A percentile compares a stretch with the other conserved stretches of the same genome.
These are phyloP conservation scores for Digitonthophagus gazella DNA, from an alignment of 2,888 invertebrate species.

Conservation along the genomic window DNA sequence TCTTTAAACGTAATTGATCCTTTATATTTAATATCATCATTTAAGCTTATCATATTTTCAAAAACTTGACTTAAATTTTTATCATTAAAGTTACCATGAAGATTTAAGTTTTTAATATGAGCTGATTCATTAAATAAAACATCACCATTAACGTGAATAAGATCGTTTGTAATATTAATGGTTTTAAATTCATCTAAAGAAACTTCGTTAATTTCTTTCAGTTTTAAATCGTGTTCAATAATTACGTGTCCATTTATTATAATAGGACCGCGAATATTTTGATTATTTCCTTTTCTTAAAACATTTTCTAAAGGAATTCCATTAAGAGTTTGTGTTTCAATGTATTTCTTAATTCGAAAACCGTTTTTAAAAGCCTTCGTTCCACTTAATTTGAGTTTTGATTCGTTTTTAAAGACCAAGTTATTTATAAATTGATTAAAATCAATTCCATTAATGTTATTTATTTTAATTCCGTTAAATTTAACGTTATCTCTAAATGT, in stretches of 20 bases:
- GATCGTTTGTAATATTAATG: slow-evolving; percentile 3
- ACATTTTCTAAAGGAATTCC: slow-evolving; percentile 45
- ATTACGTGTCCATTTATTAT: slow-evolving; percentile 43
- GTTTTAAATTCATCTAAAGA: slow-evolving; percentile 35
- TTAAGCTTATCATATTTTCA: slow-evolving; percentile 38
- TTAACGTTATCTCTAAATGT: slow-evolving; percentile 34
- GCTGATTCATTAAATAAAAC: slow-evolving; percentile 40
- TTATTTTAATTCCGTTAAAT: slow-evolving; percentile 40
- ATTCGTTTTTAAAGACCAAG: slow-evolving; percentile 49
- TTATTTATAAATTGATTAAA: slow-evolving; percentile 48
- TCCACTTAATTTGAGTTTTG: slow-evolving; percentile 38
- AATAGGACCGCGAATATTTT: slow-evolving; percentile 39
- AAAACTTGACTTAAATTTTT: slow-evolving; percentile 38
- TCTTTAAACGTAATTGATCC: slow-evolving; percentile 39
- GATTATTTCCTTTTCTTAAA: slow-evolving; percentile 46
- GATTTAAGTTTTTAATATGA: slow-evolving; percentile 40
- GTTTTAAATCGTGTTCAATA: slow-evolving; percentile 42
- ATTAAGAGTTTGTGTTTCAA: slow-evolving; percentile 46
- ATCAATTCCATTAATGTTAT: slow-evolving; percentile 46
- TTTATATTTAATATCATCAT: slow-evolving; percentile 35
- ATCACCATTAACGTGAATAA: slow-evolving; percentile 38
- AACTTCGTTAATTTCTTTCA: slow-evolving; percentile 45
- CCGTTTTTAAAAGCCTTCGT: slow-evolving; percentile 44
- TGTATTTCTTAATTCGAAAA: slow-evolving; percentile 38
- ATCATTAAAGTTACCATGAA: slow-evolving; percentile 40